Evolutionary conservation across 2,797 vertebrate species (phyloP).

Genomic region (Epinephelus coioides): DNA sequence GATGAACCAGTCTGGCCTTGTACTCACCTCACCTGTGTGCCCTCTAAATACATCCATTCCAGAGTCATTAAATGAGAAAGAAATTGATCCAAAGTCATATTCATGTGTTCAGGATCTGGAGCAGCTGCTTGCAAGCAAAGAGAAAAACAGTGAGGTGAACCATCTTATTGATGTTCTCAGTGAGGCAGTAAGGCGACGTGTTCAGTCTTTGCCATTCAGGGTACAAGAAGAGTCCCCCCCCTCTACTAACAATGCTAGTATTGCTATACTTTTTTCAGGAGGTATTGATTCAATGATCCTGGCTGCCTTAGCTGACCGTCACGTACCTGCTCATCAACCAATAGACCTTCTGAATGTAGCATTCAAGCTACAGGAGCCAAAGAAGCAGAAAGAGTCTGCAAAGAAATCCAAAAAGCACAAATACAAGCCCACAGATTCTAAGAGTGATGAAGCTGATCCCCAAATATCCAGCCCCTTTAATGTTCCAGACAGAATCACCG

Average conservation of each 20-base stretch:
- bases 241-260: slow-evolving; percentile 63
- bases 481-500: slow-evolving; percentile 94
- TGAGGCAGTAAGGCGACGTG: slow-evolving; percentile 88
- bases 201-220: slow-evolving; percentile 81
- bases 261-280: slow-evolving; percentile 95
- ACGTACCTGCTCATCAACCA: slow-evolving; percentile 88
- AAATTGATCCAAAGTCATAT: slow-evolving; percentile 13
- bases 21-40: slow-evolving; percentile 83
- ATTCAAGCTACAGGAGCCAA: slow-evolving; percentile 85
- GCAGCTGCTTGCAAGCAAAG: slow-evolving; percentile 77
- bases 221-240: background rate
- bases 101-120: slow-evolving; percentile 79
- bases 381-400: slow-evolving; percentile 47
- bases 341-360: slow-evolving; percentile 98
- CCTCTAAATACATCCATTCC: slow-evolving; percentile 87
- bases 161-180: slow-evolving; percentile 87
- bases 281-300: slow-evolving; percentile 96
- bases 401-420: slow-evolving; percentile 67
- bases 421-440: slow-evolving; percentile 29
- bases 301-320: slow-evolving; percentile 90
- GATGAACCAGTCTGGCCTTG: slow-evolving; percentile 78
- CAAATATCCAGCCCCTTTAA: slow-evolving; percentile 72
- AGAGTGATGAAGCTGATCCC: background rate
- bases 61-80: slow-evolving; percentile 23
- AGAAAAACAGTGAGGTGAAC: slow-evolving; percentile 72